A percentile compares a stretch with the other conserved stretches of the same genome.
These are phyloP conservation scores for Cochlearius cochlearius DNA, from an alignment of 2,113 vertebrate species.

Conservation along the genomic window DNA sequence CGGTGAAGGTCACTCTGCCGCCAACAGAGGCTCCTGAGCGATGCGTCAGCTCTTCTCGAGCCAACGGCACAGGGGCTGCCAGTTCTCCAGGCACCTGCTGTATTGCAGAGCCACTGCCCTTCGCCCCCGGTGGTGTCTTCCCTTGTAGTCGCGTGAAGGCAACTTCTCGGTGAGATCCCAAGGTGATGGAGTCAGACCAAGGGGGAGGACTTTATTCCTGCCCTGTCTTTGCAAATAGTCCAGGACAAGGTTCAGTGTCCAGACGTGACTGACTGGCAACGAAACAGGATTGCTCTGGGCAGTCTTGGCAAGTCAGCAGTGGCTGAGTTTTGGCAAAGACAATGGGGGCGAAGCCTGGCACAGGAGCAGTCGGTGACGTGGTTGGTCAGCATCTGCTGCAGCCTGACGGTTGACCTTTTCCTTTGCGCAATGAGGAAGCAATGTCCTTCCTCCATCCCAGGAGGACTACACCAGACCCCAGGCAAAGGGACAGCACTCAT, in stretches of 20 bases:
- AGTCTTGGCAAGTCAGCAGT: constrained; percentile 17
- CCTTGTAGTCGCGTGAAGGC: accelerated
- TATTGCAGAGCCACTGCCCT: neutral
- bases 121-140: neutral
- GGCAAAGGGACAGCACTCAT: neutral
- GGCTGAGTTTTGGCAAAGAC: constrained; percentile 12
- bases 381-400: neutral
- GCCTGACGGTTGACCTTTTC: neutral
- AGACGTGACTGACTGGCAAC: neutral
- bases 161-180: neutral
- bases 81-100: neutral
- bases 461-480: neutral
- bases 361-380: neutral
- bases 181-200: neutral
- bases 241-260: constrained; percentile 46
- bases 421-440: neutral
- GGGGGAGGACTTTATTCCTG: neutral
- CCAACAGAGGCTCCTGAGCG: accelerated
- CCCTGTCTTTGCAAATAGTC: neutral
- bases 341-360: neutral
- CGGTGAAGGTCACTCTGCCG: neutral
- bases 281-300: neutral
- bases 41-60: neutral
- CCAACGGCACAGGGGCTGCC: neutral
- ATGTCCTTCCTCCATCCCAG: neutral